Evolutionary conservation across 2,113 vertebrate species (phyloP).

Genomic region (Gopherus evgoodei): DNA sequence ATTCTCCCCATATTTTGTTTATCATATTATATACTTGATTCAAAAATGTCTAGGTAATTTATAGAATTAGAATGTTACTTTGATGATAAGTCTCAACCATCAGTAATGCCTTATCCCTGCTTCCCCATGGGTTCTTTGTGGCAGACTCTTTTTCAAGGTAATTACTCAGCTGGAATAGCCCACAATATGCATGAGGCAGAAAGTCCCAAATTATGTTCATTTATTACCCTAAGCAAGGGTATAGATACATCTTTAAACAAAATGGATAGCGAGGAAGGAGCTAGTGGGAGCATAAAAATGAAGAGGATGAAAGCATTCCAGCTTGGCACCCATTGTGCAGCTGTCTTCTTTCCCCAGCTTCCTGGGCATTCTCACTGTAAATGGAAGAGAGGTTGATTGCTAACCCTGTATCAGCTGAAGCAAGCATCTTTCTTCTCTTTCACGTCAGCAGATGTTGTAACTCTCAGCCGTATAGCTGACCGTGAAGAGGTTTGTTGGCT

Average conservation of each 20-base stretch:
- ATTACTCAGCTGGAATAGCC: conserved; percentile 52
- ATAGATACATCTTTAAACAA: not conserved
- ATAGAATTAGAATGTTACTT: not conserved
- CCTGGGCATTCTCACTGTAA: not conserved
- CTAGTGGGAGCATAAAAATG: conserved; percentile 18
- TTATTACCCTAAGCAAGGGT: not conserved
- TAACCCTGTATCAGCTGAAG: not conserved
- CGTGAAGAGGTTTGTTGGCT: not conserved
- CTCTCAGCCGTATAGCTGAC: not conserved
- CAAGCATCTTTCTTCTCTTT: not conserved
- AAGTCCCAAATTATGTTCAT: not conserved
- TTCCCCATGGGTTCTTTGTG: conserved; percentile 7
- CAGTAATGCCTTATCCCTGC: not conserved
- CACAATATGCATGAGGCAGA: not conserved
- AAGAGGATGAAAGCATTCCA: conserved; percentile 14
- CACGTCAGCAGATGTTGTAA: not conserved
- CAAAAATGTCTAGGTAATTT: not conserved
- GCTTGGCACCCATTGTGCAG: not conserved
- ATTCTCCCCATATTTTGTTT: not conserved
- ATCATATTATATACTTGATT: not conserved
- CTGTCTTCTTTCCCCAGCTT: not conserved
- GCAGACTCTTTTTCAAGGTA: conserved; percentile 29
- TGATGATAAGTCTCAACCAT: not conserved
- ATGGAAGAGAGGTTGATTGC: not conserved
- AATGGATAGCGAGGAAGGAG: not conserved